These are phyloP conservation scores for Epizoanthus illoricatus DNA, from an alignment of 92 coral and sea anemone genomes.

Conservation along the genomic window DNA sequence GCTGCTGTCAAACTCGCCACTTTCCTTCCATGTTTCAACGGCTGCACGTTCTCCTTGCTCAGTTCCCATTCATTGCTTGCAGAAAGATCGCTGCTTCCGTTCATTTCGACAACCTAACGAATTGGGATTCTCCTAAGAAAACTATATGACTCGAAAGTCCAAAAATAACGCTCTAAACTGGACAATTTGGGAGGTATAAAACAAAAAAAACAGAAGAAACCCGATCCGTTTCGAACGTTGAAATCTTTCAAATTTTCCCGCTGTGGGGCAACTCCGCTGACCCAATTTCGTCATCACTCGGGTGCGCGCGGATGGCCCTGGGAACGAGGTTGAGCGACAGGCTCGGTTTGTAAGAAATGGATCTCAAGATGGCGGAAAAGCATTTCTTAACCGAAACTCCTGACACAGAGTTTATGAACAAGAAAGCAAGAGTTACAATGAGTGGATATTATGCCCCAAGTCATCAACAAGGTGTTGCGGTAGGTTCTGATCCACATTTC, in stretches of 20 bases:
- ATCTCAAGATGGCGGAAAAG: constrained; percentile 71
- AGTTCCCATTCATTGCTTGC: constrained; percentile 93
- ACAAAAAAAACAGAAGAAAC: constrained; percentile 21
- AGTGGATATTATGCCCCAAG: constrained; percentile 5
- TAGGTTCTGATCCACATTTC: constrained; percentile 60
- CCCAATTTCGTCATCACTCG: neutral
- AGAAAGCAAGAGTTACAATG: constrained; percentile 16
- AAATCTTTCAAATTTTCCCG: constrained; percentile 76
- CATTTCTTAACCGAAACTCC: constrained; percentile 54
- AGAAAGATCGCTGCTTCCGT: constrained; percentile 52
- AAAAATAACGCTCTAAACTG: neutral
- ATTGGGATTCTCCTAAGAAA: neutral
- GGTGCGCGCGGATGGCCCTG: too few relatives aligned
- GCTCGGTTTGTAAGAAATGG: constrained; percentile 12
- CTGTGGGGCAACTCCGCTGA: constrained; percentile 51
- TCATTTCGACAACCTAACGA: constrained; percentile 43
- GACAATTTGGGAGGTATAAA: constrained; percentile 25
- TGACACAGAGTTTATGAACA: constrained; percentile 18
- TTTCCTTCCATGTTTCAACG: constrained; percentile 91
- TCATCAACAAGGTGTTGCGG: neutral
- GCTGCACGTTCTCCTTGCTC: constrained; percentile 96
- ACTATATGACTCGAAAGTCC: neutral
- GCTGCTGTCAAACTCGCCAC: constrained; percentile 88
- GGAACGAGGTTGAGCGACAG: too few relatives aligned
- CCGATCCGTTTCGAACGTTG: constrained; percentile 34